Percentiles rank a stretch among this genome's conserved stretches.
Evolutionary conservation across 2,113 vertebrate genomes (phyloP).

Genomic region (Otolemur garnettii): DNA sequence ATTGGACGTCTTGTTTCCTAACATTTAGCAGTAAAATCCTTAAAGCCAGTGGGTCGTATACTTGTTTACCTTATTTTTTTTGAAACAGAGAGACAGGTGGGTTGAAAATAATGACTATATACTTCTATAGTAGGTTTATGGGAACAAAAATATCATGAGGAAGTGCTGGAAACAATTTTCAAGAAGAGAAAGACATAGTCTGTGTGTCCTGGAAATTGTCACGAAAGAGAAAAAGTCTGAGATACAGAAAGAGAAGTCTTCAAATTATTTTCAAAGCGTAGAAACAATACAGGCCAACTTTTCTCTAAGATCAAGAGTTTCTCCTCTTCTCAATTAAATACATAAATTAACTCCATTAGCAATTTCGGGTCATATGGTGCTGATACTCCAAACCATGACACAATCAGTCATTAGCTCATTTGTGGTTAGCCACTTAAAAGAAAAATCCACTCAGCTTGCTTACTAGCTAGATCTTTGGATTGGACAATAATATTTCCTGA

Average conservation of each 20-base stretch:
- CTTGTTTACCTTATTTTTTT: not conserved
- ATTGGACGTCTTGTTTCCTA: not conserved
- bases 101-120: not conserved
- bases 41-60: not conserved
- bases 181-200: not conserved
- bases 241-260: not conserved
- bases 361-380: not conserved
- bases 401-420: slow-evolving; percentile 13
- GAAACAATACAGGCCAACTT: not conserved
- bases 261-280: slow-evolving; percentile 25
- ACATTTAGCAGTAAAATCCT: not conserved
- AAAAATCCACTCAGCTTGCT: not conserved
- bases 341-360: not conserved
- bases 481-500: not conserved
- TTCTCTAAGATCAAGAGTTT: not conserved
- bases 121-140: not conserved
- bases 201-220: not conserved
- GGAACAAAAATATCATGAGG: not conserved
- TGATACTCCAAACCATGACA: slow-evolving; percentile 6
- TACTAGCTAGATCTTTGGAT: not conserved
- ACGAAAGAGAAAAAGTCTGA: not conserved
- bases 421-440: slow-evolving; percentile 46
- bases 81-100: not conserved
- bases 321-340: slow-evolving; percentile 11
- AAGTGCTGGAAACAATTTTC: not conserved